Base-by-base conservation (phyloP, 2,888 invertebrate species). In the Itoplectis maculator region DNA sequence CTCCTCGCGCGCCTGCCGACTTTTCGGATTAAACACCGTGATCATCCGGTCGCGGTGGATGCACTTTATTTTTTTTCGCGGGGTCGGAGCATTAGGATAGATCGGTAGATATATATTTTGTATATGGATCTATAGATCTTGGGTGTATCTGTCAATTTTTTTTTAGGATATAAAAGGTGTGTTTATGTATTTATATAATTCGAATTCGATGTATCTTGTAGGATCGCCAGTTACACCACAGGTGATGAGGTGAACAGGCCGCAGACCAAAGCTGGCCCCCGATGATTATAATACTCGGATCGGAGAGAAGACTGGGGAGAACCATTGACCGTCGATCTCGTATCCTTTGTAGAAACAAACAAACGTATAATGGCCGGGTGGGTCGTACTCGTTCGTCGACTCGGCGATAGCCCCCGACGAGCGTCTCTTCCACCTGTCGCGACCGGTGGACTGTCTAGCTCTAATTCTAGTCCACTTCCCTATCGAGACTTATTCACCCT, bases 301-400 rank as follows among this genome's bases (percentile, higher is more conserved):
- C 29, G 29, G 29, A 29, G 29, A 29, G 3, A 5, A n/a, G 15
- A n/a, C n/a, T n/a, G n/a, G n/a, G n/a, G 49, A 73, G 56, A 76
- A 20, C 63, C 81, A 70, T 81, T 72, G 76, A 81, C 61, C 65
- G 77, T 42, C 66, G 37, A 37, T 72, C 70, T 40, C 45, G 11
- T 74, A 54, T 74, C 66, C 69, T 54, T 82, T 72, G 70, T 66
- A 68, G 75, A 82, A 79, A 82, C 82, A 82, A 82, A 82, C 82
- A 82, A 82, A 79, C 79, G 75, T 40, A 23, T 82, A 79, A 82
- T 76, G 79, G 79, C 79, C 70, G 75, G 82, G 75, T 82, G 79
- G 70, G 59, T 78, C 37, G 13, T 40, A 37, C 66, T 45, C 73
- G 66, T 49, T 73, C 63, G 5, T 29, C 74, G 61, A 40, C 20